Conservation (phyloP, 2,888 invertebrate genomes). For the Chamaedrilus cognettii region DNA sequence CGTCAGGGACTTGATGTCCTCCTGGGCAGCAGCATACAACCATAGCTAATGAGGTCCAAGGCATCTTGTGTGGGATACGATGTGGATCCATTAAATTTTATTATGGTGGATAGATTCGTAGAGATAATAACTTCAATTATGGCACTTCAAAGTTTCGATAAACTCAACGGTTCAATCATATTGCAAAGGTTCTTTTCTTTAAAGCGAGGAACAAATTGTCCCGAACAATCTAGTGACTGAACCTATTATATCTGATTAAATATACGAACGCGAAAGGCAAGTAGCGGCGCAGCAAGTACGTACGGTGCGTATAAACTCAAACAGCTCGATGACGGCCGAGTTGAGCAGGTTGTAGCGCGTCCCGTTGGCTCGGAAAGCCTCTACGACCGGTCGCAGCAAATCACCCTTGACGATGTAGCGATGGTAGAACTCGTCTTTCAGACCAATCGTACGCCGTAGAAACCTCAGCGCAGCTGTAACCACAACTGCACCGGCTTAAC, state of each 20-base stretch:
- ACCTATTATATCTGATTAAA: no score
- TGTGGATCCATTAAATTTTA: no score
- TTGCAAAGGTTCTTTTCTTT: no score
- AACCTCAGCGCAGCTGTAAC: conserved; percentile 83
- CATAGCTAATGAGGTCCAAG: no score
- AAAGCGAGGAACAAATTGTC: no score
- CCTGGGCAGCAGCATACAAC: conserved; percentile 60
- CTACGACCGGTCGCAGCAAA: conserved; percentile 93
- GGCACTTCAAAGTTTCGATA: no score
- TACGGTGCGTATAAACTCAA: conserved; percentile 93
- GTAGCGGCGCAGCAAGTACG: conserved; percentile 39
- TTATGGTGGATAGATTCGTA: no score
- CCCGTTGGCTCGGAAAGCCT: conserved; percentile 95
- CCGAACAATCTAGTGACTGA: no score
- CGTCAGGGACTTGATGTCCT: conserved; percentile 62
- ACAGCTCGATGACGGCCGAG: conserved; percentile 98
- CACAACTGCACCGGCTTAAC: neutral
- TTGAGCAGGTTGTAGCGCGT: conserved; percentile 98
- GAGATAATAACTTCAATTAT: no score
- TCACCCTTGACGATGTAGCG: conserved; percentile 92
- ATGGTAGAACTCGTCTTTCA: conserved; percentile 99
- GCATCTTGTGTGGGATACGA: no score
- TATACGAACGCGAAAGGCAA: neutral
- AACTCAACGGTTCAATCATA: no score
- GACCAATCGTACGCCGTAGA: conserved; percentile 93